A percentile compares a stretch with the other conserved stretches of the same genome.
Evolutionary conservation across 2,888 invertebrate species (phyloP).

Genomic region (Lottia gigantea): DNA sequence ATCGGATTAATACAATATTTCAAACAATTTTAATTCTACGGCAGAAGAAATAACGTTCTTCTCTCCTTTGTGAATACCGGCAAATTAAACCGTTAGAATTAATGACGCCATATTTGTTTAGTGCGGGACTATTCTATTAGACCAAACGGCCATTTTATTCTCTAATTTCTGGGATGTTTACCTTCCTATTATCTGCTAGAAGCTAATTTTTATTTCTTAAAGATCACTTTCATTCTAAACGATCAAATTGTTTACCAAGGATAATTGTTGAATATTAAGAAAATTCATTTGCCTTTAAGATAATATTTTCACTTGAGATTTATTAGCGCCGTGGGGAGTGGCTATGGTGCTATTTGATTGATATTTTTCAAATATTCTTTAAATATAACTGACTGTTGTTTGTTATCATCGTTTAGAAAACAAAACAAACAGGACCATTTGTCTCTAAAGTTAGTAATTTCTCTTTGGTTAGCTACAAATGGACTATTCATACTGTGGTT

Average conservation of each 20-base stretch:
- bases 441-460: not conserved
- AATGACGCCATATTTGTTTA: not conserved
- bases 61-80: slow-evolving; percentile 1
- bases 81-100: slow-evolving; percentile 1
- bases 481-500: no score
- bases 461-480: no score
- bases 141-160: slow-evolving; percentile 1
- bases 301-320: not conserved
- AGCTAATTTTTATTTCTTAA: slow-evolving; percentile 5
- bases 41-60: not conserved
- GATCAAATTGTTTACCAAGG: not conserved
- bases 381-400: not conserved
- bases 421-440: not conserved
- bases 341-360: not conserved
- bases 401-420: not conserved
- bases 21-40: not conserved
- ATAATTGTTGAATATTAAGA: slow-evolving; percentile 8
- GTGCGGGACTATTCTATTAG: slow-evolving; percentile 8
- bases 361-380: slow-evolving; percentile 7
- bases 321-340: not conserved
- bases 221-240: slow-evolving; percentile 4
- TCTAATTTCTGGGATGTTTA: not conserved
- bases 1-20: no score
- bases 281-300: slow-evolving; percentile 5
- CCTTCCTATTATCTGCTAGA: slow-evolving; percentile 5